Evolutionary conservation across 2,113 vertebrate genomes (phyloP).

Genomic region (Chaetodon trifascialis): DNA sequence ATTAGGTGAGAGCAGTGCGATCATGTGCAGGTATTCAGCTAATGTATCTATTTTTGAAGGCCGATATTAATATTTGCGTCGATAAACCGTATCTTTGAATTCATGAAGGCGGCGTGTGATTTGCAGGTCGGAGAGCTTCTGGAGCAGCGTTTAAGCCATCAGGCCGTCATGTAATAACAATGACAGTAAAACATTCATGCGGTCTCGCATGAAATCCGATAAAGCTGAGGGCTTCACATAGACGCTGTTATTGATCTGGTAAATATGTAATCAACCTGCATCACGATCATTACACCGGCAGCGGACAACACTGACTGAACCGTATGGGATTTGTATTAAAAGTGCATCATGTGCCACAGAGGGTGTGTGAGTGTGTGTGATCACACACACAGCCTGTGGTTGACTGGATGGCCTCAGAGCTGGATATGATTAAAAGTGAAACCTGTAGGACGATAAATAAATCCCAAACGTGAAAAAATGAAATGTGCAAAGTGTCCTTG

Average conservation of each 20-base stretch:
- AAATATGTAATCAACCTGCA: background rate
- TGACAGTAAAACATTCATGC: background rate
- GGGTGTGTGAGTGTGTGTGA: background rate
- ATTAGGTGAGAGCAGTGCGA: slow-evolving; percentile 21
- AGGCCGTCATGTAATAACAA: background rate
- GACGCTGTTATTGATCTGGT: background rate
- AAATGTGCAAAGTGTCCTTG: too few relatives aligned
- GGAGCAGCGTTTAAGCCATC: background rate
- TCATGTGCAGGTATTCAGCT: background rate
- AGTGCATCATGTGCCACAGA: background rate
- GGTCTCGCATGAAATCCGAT: background rate
- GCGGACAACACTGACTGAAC: background rate
- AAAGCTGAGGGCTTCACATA: background rate
- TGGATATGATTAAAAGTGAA: too few relatives aligned
- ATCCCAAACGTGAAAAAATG: too few relatives aligned
- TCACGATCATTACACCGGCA: background rate
- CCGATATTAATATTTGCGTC: background rate
- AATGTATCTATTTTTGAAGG: background rate
- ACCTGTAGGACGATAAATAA: too few relatives aligned
- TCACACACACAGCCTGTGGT: too few relatives aligned
- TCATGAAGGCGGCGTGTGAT: background rate
- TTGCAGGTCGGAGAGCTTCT: background rate
- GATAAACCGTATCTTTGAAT: background rate
- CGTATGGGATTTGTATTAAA: background rate
- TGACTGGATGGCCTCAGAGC: too few relatives aligned